These are phyloP conservation scores for Gymnogyps californianus DNA, from an alignment of 2,113 vertebrate species.

Conservation along the genomic window DNA sequence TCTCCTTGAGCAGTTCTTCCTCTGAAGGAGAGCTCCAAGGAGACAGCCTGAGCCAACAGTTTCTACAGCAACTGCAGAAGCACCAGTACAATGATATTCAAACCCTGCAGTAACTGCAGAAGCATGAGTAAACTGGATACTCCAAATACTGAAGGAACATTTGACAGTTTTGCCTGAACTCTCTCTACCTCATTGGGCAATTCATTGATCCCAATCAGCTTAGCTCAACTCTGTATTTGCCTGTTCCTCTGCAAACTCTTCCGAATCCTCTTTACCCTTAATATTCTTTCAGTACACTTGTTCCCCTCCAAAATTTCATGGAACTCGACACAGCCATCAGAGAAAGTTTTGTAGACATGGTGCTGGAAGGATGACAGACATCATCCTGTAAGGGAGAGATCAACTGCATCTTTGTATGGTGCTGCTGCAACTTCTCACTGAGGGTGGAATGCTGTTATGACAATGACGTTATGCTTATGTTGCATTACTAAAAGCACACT, in stretches of 20 bases:
- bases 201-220: not conserved
- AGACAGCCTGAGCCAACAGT: slow-evolving; percentile 43
- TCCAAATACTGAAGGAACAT: not conserved
- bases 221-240: not conserved
- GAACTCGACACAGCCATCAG: not conserved
- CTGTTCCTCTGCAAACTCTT: not conserved
- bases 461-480: not conserved
- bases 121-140: slow-evolving; percentile 8
- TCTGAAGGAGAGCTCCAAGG: slow-evolving; percentile 32
- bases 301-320: not conserved
- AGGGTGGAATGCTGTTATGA: slow-evolving; percentile 51
- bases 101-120: not conserved
- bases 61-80: slow-evolving; percentile 56
- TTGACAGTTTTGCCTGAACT: not conserved
- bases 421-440: slow-evolving; percentile 11
- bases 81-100: not conserved
- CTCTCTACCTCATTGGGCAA: not conserved
- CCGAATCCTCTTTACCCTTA: not conserved
- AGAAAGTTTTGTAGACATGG: not conserved
- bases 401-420: not conserved
- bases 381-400: not conserved
- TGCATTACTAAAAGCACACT: slow-evolving; percentile 30
- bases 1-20: not conserved
- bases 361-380: not conserved
- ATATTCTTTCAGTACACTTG: not conserved